Conservation (phyloP, 2,797 vertebrate species). For the Melanotaenia nigrans region DNA sequence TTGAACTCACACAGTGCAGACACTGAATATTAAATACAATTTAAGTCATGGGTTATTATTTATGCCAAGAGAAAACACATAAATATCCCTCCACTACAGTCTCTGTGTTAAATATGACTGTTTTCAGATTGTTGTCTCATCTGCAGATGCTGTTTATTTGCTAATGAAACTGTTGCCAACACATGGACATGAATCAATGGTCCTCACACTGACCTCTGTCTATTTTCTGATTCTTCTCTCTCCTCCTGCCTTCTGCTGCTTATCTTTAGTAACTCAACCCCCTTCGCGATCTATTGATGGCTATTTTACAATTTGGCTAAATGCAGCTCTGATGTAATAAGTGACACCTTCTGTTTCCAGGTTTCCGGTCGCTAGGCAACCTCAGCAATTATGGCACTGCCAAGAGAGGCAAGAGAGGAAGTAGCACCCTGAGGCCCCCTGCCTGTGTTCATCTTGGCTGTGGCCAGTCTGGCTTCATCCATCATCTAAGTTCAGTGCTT, state of each 20-base stretch:
- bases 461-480: constrained; percentile 56
- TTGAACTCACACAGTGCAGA: no score
- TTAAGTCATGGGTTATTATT: background rate
- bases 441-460: constrained; percentile 68
- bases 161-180: constrained; percentile 5
- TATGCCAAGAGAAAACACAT: background rate
- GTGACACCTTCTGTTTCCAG: constrained; percentile 88
- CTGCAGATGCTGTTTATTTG: background rate
- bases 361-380: constrained; percentile 85
- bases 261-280: constrained; percentile 86
- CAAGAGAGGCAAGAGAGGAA: constrained; percentile 78
- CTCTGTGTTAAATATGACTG: background rate
- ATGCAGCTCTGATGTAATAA: constrained; percentile 94
- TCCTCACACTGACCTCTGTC: constrained; percentile 69
- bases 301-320: constrained; percentile 92
- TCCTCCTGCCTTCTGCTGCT: constrained; percentile 70
- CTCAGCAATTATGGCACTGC: constrained; percentile 76
- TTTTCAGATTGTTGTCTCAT: background rate
- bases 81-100: background rate
- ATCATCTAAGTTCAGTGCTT: constrained; percentile 56
- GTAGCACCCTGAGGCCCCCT: constrained; percentile 69
- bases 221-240: constrained; percentile 64
- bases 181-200: constrained; percentile 7
- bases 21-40: no score
- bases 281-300: constrained; percentile 81